A percentile compares a stretch with the other conserved stretches of the same genome.
Evolutionary conservation across 2,113 vertebrate species (phyloP).

Genomic region (Silurus meridionalis): DNA sequence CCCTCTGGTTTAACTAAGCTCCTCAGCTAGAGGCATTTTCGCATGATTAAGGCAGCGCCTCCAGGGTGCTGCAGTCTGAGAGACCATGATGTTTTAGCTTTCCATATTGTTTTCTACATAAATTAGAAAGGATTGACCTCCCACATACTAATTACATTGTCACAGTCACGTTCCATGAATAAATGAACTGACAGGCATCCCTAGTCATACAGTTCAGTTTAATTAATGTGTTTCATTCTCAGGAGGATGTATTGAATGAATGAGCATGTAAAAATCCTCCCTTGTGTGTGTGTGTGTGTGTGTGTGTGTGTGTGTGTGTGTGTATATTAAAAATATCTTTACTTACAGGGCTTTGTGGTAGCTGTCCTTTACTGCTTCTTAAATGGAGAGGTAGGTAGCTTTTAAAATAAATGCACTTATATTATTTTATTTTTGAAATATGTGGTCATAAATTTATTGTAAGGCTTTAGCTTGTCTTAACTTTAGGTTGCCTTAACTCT

Average conservation of each 20-base stretch:
- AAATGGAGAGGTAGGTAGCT: constrained; percentile 88
- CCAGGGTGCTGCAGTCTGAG: constrained; percentile 18
- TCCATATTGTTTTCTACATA: constrained; percentile 4
- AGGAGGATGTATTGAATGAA: constrained; percentile 28
- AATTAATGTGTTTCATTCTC: constrained; percentile 11
- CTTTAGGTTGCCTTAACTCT: background rate
- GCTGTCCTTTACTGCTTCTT: constrained; percentile 97
- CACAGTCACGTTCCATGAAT: constrained; percentile 10
- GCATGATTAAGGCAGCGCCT: constrained; percentile 39
- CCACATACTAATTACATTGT: constrained; percentile 34
- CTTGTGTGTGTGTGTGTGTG: background rate
- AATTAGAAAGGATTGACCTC: background rate
- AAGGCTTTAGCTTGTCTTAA: background rate
- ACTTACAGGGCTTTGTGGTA: constrained; percentile 89
- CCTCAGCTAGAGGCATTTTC: constrained; percentile 30
- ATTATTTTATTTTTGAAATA: background rate
- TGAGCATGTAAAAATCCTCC: background rate
- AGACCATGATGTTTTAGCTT: constrained; percentile 8
- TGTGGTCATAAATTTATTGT: background rate
- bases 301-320: background rate
- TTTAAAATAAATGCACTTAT: background rate
- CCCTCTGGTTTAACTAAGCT: constrained; percentile 37
- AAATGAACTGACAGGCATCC: constrained; percentile 27
- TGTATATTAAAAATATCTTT: constrained; percentile 11
- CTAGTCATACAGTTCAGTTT: constrained; percentile 4